A percentile compares a stretch with the other conserved stretches of the same genome.
Evolutionary conservation across 2,888 invertebrate genomes (phyloP).

Genomic region (Drosophila eohydei): DNA sequence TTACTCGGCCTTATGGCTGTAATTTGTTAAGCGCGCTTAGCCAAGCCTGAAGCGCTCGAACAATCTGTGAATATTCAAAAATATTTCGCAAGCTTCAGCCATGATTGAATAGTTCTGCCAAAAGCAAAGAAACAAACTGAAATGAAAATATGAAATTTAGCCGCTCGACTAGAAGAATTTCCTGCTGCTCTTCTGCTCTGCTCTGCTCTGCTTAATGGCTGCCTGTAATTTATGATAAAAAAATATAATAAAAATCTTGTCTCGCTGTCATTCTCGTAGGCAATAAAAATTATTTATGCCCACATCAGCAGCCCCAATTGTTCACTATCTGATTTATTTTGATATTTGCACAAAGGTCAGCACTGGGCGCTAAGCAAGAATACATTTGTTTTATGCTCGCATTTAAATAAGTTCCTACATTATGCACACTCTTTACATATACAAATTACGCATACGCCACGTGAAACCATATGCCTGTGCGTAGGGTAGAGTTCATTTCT

Average conservation of each 20-base stretch:
- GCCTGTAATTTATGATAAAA: neutral
- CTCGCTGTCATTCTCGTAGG: constrained; percentile 1
- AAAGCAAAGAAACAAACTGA: neutral
- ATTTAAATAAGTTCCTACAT: constrained; percentile 1
- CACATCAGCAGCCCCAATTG: neutral
- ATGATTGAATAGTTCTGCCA: constrained; percentile 10
- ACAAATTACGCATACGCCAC: neutral
- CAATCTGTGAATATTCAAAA: constrained; percentile 8
- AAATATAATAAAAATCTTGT: constrained; percentile 7
- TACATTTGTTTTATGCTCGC: constrained; percentile 1
- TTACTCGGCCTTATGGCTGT: constrained; percentile 66
- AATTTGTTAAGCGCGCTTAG: constrained; percentile 67
- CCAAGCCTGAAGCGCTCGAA: neutral
- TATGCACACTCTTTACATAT: neutral
- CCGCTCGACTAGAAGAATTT: neutral
- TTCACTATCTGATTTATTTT: constrained; percentile 10
- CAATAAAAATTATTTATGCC: constrained; percentile 11
- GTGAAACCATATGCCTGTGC: neutral
- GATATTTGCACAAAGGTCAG: neutral
- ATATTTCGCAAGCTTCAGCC: neutral
- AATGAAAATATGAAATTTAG: neutral
- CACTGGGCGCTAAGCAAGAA: neutral
- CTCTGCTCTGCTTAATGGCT: neutral
- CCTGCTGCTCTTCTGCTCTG: neutral
- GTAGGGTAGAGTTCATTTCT: neutral